Evolutionary conservation across 2,113 vertebrate species (phyloP).

Genomic region (Neodontobutis hainanensis): DNA sequence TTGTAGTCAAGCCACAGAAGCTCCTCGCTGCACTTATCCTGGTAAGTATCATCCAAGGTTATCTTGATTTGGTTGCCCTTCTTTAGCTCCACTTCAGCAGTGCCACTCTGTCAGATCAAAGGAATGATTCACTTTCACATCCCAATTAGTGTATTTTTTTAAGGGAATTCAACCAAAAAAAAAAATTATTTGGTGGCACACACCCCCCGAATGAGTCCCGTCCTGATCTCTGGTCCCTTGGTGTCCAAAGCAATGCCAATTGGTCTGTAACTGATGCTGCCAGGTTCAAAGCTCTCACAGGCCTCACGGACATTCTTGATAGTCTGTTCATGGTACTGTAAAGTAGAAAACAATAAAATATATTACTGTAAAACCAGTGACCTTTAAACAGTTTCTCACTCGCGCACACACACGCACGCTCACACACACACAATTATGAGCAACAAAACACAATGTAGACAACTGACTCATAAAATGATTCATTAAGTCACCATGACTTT

Average conservation of each 20-base stretch:
- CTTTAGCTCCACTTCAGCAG: constrained; percentile 93
- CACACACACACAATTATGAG: background rate
- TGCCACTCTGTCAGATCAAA: constrained; percentile 84
- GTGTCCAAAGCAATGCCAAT: constrained; percentile 96
- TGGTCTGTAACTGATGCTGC: constrained; percentile 93
- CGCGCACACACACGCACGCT: background rate
- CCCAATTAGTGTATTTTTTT: background rate
- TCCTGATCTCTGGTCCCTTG: constrained; percentile 98
- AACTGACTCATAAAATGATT: background rate
- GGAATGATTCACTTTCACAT: background rate
- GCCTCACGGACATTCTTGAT: constrained; percentile 94
- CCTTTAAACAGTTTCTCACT: background rate
- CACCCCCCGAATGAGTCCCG: constrained; percentile 96
- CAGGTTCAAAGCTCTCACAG: constrained; percentile 90
- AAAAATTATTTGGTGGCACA: constrained; percentile 49
- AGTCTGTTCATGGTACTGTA: constrained; percentile 90
- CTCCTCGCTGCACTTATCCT: constrained; percentile 89
- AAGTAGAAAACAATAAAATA: background rate
- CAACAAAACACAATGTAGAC: background rate
- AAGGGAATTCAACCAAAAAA: background rate
- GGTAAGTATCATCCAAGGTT: constrained; percentile 87
- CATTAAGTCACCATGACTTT: too few relatives aligned
- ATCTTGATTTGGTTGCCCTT: constrained; percentile 88
- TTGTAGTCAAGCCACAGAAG: constrained; percentile 96
- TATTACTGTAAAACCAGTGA: constrained; percentile 1